phyloP scores from a whole-genome alignment of 2,888 invertebrate genomes.

The Lomographa bimaculata region DNA sequence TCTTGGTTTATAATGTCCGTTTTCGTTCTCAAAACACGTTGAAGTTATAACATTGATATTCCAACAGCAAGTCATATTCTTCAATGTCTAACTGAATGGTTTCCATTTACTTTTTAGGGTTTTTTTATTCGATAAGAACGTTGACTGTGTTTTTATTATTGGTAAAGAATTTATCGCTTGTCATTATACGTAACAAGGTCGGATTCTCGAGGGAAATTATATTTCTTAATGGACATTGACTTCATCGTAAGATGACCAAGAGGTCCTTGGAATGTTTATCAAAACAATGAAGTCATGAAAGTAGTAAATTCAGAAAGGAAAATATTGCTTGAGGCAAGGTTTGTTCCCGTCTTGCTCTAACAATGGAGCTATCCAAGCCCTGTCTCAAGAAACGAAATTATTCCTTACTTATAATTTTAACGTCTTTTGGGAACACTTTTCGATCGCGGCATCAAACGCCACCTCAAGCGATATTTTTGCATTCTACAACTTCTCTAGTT shows the following conservation, averaged over 20 bases:
- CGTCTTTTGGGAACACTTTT: no score
- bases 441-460: no score
- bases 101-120: constrained; percentile 35
- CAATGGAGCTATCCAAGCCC: no score
- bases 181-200: constrained; percentile 34
- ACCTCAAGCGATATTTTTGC: no score
- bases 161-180: constrained; percentile 34
- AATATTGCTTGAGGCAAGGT: no score
- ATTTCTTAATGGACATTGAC: constrained; percentile 32
- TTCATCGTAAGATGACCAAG: constrained; percentile 26
- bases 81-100: constrained; percentile 32
- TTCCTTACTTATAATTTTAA: no score
- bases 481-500: no score
- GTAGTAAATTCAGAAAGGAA: no score
- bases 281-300: no score
- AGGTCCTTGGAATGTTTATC: no score
- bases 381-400: no score
- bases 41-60: constrained; percentile 34
- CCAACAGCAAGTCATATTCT: constrained; percentile 35
- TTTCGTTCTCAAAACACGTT: constrained; percentile 18
- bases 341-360: no score
- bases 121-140: constrained; percentile 39
- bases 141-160: constrained; percentile 44
- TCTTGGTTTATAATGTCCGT: constrained; percentile 1
- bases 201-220: constrained; percentile 32